Evolutionary conservation across 35 echinoderm and acorn worm genomes (phyloP).

Genomic region (Ophiothrix spiculata): DNA sequence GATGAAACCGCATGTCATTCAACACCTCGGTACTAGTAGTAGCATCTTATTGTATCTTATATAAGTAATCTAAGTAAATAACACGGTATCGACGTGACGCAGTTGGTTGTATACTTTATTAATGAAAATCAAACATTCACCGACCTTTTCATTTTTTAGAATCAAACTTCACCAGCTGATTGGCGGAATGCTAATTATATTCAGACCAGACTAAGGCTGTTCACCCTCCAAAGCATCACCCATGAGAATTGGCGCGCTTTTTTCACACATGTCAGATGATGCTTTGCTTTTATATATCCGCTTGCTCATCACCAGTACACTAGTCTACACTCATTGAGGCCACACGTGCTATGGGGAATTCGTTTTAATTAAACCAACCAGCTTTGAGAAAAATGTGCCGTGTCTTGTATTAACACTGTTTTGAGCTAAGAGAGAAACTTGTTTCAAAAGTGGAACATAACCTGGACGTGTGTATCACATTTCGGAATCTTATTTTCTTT

Average conservation of each 20-base stretch:
- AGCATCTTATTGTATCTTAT: too few species aligned
- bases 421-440: background rate
- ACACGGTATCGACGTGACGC: background rate
- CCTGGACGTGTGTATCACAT: background rate
- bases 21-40: too few species aligned
- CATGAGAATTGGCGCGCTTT: background rate
- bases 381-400: background rate
- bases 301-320: background rate
- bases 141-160: background rate
- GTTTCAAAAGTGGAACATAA: background rate
- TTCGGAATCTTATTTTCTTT: background rate
- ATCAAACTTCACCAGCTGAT: background rate
- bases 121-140: background rate
- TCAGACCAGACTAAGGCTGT: background rate
- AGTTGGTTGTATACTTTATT: background rate
- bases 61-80: conserved; percentile 1
- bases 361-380: background rate
- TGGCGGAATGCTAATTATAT: background rate
- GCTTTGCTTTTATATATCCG: background rate
- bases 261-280: background rate
- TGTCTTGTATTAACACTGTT: background rate
- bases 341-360: background rate
- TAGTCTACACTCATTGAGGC: background rate
- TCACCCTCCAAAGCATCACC: background rate
- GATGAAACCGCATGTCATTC: too few species aligned